Conservation (phyloP, 2,113 vertebrate species). For the Tenrec ecaudatus region DNA sequence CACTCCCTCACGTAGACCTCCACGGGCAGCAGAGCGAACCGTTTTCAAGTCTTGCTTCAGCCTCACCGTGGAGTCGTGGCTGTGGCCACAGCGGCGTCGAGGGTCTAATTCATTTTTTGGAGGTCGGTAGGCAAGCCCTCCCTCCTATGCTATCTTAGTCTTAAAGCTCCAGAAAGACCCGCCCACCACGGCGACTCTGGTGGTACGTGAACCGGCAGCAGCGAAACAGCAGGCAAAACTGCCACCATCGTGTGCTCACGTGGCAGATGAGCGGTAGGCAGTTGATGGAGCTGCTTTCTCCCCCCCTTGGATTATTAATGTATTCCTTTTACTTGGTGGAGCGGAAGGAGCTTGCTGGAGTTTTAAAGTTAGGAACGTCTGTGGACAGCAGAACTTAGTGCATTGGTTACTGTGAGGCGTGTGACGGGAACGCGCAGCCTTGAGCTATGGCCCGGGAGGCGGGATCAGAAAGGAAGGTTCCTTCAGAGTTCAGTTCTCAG, state of each 20-base stretch:
- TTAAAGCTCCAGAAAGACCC: background rate
- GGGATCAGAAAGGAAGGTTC: slow-evolving; percentile 1
- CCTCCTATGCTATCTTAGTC: background rate
- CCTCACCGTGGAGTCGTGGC: background rate
- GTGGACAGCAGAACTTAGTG: slow-evolving; percentile 8
- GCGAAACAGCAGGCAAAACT: background rate
- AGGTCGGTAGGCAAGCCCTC: background rate
- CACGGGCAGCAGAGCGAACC: background rate
- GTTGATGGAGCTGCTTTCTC: background rate
- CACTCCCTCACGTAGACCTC: background rate
- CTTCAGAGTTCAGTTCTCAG: slow-evolving; percentile 42
- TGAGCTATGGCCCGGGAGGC: slow-evolving; percentile 7
- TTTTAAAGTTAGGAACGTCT: slow-evolving; percentile 30
- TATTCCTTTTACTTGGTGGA: slow-evolving; percentile 46
- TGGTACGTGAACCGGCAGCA: background rate
- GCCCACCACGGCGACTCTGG: background rate
- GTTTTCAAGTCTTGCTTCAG: background rate
- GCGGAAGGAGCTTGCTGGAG: background rate
- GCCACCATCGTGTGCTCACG: background rate
- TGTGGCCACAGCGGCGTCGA: background rate
- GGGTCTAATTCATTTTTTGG: background rate
- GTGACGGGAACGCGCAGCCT: slow-evolving; percentile 17
- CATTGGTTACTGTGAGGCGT: background rate
- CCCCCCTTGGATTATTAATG: background rate
- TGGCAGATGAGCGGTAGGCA: background rate